A percentile compares a stretch with the other conserved stretches of the same genome.
phyloP scores from a whole-genome alignment of 2,888 invertebrate species.

The Synergus laeviventris region DNA sequence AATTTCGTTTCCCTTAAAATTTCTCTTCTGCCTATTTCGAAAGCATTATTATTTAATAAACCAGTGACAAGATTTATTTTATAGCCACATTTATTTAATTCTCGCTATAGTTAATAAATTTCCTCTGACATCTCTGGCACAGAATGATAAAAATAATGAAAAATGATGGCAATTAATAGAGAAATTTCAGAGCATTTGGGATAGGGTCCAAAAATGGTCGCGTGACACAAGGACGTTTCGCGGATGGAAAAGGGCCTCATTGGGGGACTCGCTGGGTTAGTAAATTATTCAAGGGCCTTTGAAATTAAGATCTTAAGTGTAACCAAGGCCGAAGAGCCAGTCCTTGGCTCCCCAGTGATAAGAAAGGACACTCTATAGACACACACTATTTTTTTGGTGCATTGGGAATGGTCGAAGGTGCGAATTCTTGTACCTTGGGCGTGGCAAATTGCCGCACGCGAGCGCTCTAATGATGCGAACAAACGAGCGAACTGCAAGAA shows the following conservation, averaged over 20 bases:
- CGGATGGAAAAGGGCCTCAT: slow-evolving; percentile 48
- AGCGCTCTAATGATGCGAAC: slow-evolving; percentile 71
- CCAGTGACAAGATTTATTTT: no score
- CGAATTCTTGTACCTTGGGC: slow-evolving; percentile 69
- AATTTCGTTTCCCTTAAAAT: no score
- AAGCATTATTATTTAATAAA: no score
- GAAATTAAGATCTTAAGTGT: slow-evolving; percentile 18
- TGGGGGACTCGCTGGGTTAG: slow-evolving; percentile 49
- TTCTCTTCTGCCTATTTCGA: no score
- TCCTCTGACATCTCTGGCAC: not conserved
- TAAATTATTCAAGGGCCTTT: slow-evolving; percentile 52
- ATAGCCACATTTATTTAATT: no score
- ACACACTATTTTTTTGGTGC: not conserved
- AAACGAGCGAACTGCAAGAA: slow-evolving; percentile 63
- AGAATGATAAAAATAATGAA: not conserved
- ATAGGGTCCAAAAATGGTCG: slow-evolving; percentile 45
- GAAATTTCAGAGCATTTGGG: not conserved
- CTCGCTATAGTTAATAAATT: no score
- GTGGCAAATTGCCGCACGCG: slow-evolving; percentile 73
- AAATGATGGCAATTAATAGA: not conserved
- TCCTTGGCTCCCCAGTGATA: slow-evolving; percentile 22
- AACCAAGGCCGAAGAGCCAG: not conserved
- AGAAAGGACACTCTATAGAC: not conserved
- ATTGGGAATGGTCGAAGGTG: slow-evolving; percentile 62
- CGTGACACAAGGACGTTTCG: slow-evolving; percentile 53